Evolutionary conservation across 2,888 invertebrate species (phyloP), one percentile per base, ranked within the genome.

Genomic region (Piscicola geometra): DNA sequence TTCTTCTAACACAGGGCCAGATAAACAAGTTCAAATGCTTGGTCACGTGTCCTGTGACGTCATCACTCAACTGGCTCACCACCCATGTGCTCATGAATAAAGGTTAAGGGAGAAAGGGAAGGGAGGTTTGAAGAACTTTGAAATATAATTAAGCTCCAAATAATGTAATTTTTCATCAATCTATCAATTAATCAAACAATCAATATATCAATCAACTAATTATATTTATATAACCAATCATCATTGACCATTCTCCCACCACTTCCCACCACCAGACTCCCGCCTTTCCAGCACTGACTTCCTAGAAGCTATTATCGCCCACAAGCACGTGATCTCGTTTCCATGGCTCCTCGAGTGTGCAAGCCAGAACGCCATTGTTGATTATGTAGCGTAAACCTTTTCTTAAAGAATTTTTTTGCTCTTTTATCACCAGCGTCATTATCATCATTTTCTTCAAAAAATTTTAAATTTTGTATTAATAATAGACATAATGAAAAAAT

Each of bases 11-110:
- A 47, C 60, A 56, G 60, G n/a, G 25, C 25, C 60, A 56, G 25
- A 56, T 56, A 9, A 56, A 56, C n/a, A 56, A 56, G 25, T 56
- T 56, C 60, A 56, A 56, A 25, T 15, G n/a, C n/a, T 25, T 56
- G n/a, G 25, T 56, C 60, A 25, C 60, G 21, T 56, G 60, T 25
- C 60, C 60, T 56, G n/a, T 56, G n/a, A 56, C 60, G n/a, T 56
- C 60, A 18, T 25, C 21, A 5, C 60, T 56, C 5, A 56, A 25
- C n/a, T 25, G 21, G 21, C 60, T 56, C 5, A 15, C 60, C 25
- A 56, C 60, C 60, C 60, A 56, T n/a, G n/a, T 56, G n/a, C 3
- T 56, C 3, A 3, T 56, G 21, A 5, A 56, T 25, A 21, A 5
- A 25, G 21, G 60, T 56, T 9, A 21, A 3, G 21, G 3, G 25